Evolutionary conservation across 2,888 invertebrate genomes (phyloP), one percentile per base, ranked within the genome.

Genomic region (Cryptophagus acutangulus): DNA sequence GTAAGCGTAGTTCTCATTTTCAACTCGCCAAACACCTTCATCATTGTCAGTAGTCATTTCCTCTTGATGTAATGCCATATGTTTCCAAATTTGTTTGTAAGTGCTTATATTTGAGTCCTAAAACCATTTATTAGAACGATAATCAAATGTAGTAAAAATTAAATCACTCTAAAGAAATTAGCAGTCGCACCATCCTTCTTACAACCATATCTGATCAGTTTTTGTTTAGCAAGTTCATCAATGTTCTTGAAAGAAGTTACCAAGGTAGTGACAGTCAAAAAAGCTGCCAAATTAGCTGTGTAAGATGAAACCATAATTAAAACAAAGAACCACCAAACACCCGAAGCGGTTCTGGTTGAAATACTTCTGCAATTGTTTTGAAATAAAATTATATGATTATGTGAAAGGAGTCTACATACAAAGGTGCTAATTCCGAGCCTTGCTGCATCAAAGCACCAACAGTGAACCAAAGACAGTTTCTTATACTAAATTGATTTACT

Each of bases 271-370:
- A 90, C 82, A 0, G 92, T 92, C 6, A 93, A 72, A 62, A 90
- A 92, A 2, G 92, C 93, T 18, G 92, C 91, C 47, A 93, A 73
- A 69, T 93, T 92, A 6, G 92, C 92, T 0, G 91, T 91, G 61
- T 93, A 93, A 0, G 90, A 89, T 1, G 84, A 79, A 1, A 87
- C 84, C 76, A 88, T 84, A 58, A 91, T 90, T 30, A 91, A 71
- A 0, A 87, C 87, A 63, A 91, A 92, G 61, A 91, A 90, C 85
- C 88, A 90, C 90, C 87, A 87, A 57, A 84, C 81, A 41, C 87
- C 85, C 2, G 89, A 91, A 8, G 90, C 82, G 70, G 91, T 84
- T 44, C 93, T 76, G 0, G 92, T 93, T 0, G 90, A 92, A 10
- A 85, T 82, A 5, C 91, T 89, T 59, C 91, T 88, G 44, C 14